Evolutionary conservation across 2,888 invertebrate species (phyloP), one percentile per base, ranked within the genome.

Genomic region (Helleia helle): DNA sequence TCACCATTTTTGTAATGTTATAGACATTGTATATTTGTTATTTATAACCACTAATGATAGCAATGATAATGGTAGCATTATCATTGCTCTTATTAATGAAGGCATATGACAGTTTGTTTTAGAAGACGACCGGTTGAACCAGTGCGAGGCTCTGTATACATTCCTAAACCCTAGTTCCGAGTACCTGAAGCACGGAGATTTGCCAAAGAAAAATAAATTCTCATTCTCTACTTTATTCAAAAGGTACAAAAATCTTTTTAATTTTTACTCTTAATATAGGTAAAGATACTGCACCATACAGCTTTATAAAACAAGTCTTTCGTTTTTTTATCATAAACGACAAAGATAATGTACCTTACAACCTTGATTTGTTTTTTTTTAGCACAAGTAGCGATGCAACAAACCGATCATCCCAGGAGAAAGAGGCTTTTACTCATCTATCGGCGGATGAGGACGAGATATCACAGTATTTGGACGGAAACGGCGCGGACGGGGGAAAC

Each of bases 91-190:
- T 22, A 15, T 40, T 40, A 6, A 15, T 42, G 25, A 11, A 25
- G 44, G 28, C 5, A 28, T 13, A 26, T 29, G 38, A 14, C 70
- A 95, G 94, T 93, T 92, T 70, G 91, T 96, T 54, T 85, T 96
- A 68, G 93, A 93, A 77, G 95, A 96, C 62, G 95, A 95, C 48
- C 87, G 91, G 55, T 81, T 96, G 52, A 93, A 93, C 70, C 93
- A 94, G 79, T 93, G 95, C 65, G 96, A 96, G 79, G 93, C 94
- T 39, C 87, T 96, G 50, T 96, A 95, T 65, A 90, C 93, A 46
- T 96, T 96, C 76, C 87, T 96, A n/a, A 94, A 95, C 67, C 95
- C 95, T 2, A 95, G 94, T 68, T 94, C 95, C 0, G 95, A 95
- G 64, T 94, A 94, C 72, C 85, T 96, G 50, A 94, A 95, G 69